Evolutionary conservation across 2,797 vertebrate genomes (phyloP).

Genomic region (Tangara arthus): DNA sequence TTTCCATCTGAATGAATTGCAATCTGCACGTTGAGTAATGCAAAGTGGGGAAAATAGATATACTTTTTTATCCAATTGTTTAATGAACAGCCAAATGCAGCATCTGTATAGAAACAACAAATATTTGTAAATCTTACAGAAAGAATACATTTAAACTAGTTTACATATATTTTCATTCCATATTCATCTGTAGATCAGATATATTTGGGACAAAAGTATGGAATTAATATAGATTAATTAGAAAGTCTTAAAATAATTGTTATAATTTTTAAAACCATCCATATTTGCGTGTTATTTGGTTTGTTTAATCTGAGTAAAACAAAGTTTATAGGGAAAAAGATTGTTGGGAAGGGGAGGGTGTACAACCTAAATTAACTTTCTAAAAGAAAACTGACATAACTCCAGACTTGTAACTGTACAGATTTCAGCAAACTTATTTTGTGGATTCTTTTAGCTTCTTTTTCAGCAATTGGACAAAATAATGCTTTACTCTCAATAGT

Average conservation of each 20-base stretch:
- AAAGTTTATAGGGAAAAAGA: background rate
- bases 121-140: background rate
- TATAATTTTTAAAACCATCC: background rate
- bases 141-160: background rate
- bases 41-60: background rate
- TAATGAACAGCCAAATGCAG: background rate
- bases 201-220: background rate
- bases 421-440: background rate
- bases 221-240: background rate
- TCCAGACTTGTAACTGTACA: background rate
- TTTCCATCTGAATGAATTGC: background rate
- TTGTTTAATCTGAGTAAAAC: background rate
- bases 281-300: background rate
- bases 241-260: background rate
- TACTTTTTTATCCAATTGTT: background rate
- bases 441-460: background rate
- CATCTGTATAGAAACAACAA: background rate
- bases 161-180: background rate
- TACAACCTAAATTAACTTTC: background rate
- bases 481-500: background rate
- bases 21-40: background rate
- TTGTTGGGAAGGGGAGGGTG: fast-evolving
- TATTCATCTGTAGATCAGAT: background rate
- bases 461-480: background rate
- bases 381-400: background rate